Evolutionary conservation across 2,797 vertebrate genomes (phyloP).

Genomic region (Microctenopoma steveboyesi): DNA sequence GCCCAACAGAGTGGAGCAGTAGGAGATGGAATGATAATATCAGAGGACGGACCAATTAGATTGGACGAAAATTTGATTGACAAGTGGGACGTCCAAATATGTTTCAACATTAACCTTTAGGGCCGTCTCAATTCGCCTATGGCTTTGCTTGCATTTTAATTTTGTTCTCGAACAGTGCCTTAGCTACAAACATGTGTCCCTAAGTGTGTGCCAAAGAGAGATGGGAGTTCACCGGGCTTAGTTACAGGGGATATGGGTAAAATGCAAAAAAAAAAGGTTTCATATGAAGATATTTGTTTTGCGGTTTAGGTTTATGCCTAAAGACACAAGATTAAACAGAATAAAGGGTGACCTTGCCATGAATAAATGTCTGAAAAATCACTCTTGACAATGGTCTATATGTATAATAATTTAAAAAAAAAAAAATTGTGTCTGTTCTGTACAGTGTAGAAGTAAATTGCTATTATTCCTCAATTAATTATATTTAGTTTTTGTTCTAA

Average conservation of each 20-base stretch:
- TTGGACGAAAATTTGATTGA: conserved; percentile 67
- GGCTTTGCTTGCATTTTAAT: conserved; percentile 51
- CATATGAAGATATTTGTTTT: not conserved
- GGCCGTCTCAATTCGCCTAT: conserved; percentile 50
- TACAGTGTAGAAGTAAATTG: too few species aligned
- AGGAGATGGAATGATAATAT: conserved; percentile 87
- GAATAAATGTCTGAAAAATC: not conserved
- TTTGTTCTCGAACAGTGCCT: conserved; percentile 40
- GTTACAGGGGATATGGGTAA: not conserved
- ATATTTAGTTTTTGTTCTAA: too few species aligned
- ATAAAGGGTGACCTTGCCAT: conserved; percentile 17
- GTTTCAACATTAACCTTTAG: conserved; percentile 21
- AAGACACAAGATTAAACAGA: conserved; percentile 1
- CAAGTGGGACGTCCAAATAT: conserved; percentile 57
- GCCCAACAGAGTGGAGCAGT: conserved; percentile 50
- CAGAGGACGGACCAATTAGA: conserved; percentile 77
- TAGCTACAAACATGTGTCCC: conserved; percentile 6
- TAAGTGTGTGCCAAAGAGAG: conserved; percentile 1
- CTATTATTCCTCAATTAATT: too few species aligned
- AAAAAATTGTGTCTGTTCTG: too few species aligned
- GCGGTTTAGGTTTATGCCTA: conserved; percentile 7
- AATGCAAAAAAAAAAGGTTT: not conserved
- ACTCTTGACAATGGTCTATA: not conserved
- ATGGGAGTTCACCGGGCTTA: conserved; percentile 6
- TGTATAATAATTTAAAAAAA: not conserved